Percentiles rank a stretch among this genome's conserved stretches.
These are phyloP conservation scores for Mesocricetus auratus DNA, from an alignment of 2,113 vertebrate genomes.

Conservation along the genomic window DNA sequence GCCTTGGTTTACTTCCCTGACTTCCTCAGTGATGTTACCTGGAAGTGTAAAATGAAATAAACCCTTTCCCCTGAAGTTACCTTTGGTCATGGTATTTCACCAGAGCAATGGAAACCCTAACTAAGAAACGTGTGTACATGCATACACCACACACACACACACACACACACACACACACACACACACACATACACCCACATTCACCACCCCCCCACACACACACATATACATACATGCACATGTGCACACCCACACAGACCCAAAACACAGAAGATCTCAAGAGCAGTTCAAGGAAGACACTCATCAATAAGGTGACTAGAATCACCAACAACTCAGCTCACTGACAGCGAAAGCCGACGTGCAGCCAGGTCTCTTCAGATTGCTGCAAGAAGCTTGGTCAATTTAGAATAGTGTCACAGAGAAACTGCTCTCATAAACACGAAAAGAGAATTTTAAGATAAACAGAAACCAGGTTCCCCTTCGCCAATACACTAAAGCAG, in stretches of 20 bases:
- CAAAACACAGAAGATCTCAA: neutral
- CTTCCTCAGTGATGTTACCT: neutral
- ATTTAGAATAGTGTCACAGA: neutral
- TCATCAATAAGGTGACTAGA: neutral
- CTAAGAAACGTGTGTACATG: neutral
- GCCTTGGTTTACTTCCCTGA: neutral
- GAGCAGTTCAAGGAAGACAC: neutral
- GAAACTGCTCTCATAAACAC: neutral
- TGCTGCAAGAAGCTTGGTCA: neutral
- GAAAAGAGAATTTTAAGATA: neutral
- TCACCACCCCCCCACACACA: neutral
- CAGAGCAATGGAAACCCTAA: neutral
- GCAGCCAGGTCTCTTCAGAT: neutral
- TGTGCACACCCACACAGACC: neutral
- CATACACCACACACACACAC: neutral
- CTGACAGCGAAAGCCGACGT: neutral
- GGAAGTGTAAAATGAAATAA: neutral
- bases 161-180: neutral
- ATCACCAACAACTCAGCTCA: neutral
- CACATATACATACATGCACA: neutral
- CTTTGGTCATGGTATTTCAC: neutral
- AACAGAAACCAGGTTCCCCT: neutral
- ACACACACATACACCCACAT: neutral
- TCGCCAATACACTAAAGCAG: neutral
- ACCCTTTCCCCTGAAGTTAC: neutral